Evolutionary conservation across 2,888 invertebrate genomes (phyloP).

Genomic region (Steinernema carpocapsae): DNA sequence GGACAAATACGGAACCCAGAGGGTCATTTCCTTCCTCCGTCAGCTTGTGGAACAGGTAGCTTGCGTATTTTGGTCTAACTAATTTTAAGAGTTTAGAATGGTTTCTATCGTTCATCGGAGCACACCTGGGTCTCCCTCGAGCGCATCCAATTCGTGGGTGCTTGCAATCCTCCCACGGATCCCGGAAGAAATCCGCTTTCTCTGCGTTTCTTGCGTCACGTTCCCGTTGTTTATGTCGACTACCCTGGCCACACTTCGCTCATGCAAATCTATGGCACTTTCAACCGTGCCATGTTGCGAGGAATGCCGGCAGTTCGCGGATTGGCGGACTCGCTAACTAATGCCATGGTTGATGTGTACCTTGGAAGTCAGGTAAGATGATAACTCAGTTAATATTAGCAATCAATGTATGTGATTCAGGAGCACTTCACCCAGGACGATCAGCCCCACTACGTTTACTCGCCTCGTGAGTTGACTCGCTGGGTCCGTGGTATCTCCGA

Average conservation of each 20-base stretch:
- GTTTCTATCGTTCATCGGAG: conserved; percentile 83
- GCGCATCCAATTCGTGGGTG: conserved; percentile 98
- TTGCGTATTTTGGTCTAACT: background rate
- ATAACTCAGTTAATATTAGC: background rate
- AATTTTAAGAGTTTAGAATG: conserved; percentile 73
- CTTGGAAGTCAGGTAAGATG: conserved; percentile 80
- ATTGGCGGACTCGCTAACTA: conserved; percentile 93
- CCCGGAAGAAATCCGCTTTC: conserved; percentile 79
- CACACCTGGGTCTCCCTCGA: conserved; percentile 96
- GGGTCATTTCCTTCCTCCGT: conserved; percentile 97
- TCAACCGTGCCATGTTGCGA: conserved; percentile 95
- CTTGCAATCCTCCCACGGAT: conserved; percentile 99
- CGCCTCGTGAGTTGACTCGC: conserved; percentile 94
- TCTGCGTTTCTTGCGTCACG: conserved; percentile 78
- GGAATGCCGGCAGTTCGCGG: conserved; percentile 88
- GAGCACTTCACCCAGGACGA: conserved; percentile 98
- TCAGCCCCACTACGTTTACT: conserved; percentile 99
- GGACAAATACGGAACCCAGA: conserved; percentile 83
- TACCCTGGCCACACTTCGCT: conserved; percentile 97
- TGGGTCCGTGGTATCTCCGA: conserved; percentile 99
- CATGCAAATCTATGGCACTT: conserved; percentile 92
- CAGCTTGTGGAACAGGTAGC: conserved; percentile 85
- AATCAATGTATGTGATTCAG: conserved; percentile 58
- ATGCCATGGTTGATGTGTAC: conserved; percentile 99
- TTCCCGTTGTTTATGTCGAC: conserved; percentile 98